Conservation (phyloP, 2,113 vertebrate genomes). For the Ailuropoda melanoleuca region DNA sequence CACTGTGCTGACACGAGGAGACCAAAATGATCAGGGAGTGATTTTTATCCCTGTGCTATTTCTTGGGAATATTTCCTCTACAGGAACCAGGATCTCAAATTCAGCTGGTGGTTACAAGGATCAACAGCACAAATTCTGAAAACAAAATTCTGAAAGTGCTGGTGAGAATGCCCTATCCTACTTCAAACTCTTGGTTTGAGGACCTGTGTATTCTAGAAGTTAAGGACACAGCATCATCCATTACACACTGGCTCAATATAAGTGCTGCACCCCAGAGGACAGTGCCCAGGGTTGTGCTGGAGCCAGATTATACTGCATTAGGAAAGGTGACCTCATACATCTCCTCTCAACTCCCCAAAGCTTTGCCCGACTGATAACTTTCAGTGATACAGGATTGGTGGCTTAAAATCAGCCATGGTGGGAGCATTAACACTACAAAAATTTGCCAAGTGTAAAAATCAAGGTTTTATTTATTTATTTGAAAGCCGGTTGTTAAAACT, state of each 20-base stretch:
- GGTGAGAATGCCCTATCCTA: not conserved
- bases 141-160: not conserved
- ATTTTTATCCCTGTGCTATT: not conserved
- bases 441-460: not conserved
- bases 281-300: not conserved
- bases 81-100: not conserved
- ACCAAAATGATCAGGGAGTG: not conserved
- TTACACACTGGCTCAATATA: too few relatives aligned
- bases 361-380: not conserved
- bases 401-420: not conserved
- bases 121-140: not conserved
- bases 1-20: not conserved
- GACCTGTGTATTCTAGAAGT: fast-evolving
- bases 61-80: not conserved
- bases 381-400: not conserved
- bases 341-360: not conserved
- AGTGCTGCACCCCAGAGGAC: fast-evolving
- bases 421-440: not conserved
- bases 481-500: not conserved
- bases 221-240: not conserved
- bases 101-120: not conserved
- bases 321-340: not conserved
- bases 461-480: not conserved
- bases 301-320: not conserved
- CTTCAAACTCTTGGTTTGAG: not conserved